A percentile compares a stretch with the other conserved stretches of the same genome.
phyloP scores from a whole-genome alignment of 1,140 invertebrate genomes.

The Apis laboriosa region DNA sequence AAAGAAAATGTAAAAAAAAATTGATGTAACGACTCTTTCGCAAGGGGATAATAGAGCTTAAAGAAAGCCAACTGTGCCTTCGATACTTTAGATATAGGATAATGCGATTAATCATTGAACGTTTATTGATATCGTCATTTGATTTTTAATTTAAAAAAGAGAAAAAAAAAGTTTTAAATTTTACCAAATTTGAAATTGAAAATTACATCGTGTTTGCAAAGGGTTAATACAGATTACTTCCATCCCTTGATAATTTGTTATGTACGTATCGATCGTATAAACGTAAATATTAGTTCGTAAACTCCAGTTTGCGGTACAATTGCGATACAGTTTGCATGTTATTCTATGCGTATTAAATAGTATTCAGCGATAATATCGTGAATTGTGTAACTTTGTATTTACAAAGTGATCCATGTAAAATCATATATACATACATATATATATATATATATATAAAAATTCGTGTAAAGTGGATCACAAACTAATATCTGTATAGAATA shows the following conservation, averaged over 20 bases:
- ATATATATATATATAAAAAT: neutral
- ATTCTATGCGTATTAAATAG: neutral
- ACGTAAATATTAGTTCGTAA: neutral
- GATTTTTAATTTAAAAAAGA: too few species aligned
- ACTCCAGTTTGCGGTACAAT: neutral
- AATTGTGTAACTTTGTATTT: neutral
- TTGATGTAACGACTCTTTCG: too few species aligned
- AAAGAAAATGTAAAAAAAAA: neutral
- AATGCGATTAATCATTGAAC: too few species aligned
- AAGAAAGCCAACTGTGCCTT: too few species aligned
- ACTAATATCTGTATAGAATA: neutral
- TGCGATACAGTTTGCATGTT: neutral
- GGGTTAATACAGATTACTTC: too few species aligned
- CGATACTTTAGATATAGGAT: too few species aligned
- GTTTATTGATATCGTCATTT: too few species aligned
- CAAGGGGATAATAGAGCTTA: too few species aligned
- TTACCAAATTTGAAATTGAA: too few species aligned
- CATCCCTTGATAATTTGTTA: neutral
- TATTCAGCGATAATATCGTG: neutral
- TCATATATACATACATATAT: neutral
- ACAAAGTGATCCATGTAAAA: neutral
- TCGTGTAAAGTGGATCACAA: neutral
- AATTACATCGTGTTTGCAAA: too few species aligned
- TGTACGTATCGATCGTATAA: neutral
- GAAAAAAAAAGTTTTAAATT: too few species aligned